Evolutionary conservation across 2,797 vertebrate genomes (phyloP).

Genomic region (Paguma larvata): DNA sequence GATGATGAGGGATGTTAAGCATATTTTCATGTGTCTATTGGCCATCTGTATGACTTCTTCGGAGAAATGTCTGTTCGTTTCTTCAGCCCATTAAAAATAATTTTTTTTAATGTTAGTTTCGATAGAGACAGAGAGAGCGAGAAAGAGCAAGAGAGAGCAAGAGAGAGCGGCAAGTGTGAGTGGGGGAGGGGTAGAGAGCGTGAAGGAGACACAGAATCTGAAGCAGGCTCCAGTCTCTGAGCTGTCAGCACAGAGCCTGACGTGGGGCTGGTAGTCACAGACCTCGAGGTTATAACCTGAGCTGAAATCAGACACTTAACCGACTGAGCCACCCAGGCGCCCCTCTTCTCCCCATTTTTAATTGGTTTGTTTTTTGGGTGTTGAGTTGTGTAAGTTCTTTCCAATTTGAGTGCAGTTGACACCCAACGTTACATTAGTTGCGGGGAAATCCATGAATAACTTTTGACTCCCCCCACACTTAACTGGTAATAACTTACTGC

Average conservation of each 20-base stretch:
- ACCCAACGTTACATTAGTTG: not conserved
- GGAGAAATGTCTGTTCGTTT: not conserved
- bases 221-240: too few relatives aligned
- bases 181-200: too few relatives aligned
- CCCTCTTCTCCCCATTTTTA: not conserved
- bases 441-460: not conserved
- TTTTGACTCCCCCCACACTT: not conserved
- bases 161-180: too few relatives aligned
- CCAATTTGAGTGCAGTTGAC: not conserved
- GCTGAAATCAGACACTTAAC: too few relatives aligned
- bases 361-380: not conserved
- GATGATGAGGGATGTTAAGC: not conserved
- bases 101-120: too few relatives aligned
- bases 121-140: too few relatives aligned
- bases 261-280: too few relatives aligned
- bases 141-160: too few relatives aligned
- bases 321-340: too few relatives aligned
- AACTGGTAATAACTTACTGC: not conserved
- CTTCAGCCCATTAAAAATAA: not conserved
- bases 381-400: not conserved
- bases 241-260: too few relatives aligned
- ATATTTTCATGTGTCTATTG: not conserved
- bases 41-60: not conserved
- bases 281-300: too few relatives aligned
- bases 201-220: too few relatives aligned